Evolutionary conservation across 2,888 invertebrate genomes (phyloP).

Genomic region (Sympetrum striolatum): DNA sequence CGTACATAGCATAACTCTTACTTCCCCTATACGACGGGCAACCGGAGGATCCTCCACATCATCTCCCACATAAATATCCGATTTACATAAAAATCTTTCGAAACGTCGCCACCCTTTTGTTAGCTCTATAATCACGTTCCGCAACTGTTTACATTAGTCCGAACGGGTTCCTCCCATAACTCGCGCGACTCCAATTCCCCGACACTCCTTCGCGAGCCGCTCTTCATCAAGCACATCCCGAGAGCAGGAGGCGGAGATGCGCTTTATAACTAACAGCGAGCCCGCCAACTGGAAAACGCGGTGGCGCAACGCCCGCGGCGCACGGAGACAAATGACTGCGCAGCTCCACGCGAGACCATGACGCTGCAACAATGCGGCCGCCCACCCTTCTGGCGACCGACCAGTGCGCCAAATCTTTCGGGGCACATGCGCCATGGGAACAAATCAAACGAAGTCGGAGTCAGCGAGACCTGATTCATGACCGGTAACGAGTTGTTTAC

Average conservation of each 20-base stretch:
- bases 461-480: not conserved
- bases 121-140: not conserved
- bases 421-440: not conserved
- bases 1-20: too few species aligned
- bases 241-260: constrained; percentile 10
- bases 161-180: not conserved
- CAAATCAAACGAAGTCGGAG: not conserved
- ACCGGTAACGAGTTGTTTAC: too few species aligned
- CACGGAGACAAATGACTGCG: constrained; percentile 29
- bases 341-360: constrained; percentile 15
- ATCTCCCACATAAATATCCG: too few species aligned
- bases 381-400: not conserved
- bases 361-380: constrained; percentile 34
- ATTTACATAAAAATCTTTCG: too few species aligned
- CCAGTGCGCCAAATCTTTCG: not conserved
- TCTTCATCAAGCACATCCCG: not conserved
- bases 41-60: too few species aligned
- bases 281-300: not conserved
- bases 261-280: not conserved
- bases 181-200: not conserved
- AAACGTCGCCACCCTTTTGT: too few species aligned
- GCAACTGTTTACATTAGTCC: not conserved
- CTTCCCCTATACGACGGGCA: too few species aligned
- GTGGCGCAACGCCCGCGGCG: constrained; percentile 32
- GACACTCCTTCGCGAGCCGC: not conserved